Evolutionary conservation across 2,797 vertebrate genomes (phyloP), one percentile per base, ranked within the genome.

Genomic region (Cephalopachus bancanus): DNA sequence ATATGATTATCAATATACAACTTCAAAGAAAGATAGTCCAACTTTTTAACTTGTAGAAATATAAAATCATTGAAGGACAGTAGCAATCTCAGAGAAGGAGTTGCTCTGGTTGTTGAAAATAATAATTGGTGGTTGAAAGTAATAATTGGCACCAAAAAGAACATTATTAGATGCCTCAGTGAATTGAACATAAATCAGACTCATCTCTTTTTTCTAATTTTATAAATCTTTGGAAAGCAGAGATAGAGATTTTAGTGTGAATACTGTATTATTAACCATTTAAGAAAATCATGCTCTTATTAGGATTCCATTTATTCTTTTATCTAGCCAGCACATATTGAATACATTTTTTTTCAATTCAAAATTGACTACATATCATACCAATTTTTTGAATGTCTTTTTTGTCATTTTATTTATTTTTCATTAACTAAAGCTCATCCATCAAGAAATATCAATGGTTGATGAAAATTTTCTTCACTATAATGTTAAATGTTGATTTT

Each of bases 381-480:
- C 11, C 85, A 33, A 26, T 22, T 91, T 95, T 86, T 60, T 59
- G 19, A 24, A 9, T 91, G 24, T 19, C 10, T 65, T 65, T 51
- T 10, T 59, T 67, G 28, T 53, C 37, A 37, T 30, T 1, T 80
- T 80, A 33, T 96, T 90, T 94, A 90, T 86, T 28, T 83, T 20
- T 97, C 3, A 0, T 86, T 95, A 65, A 64, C 49, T 71, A 33
- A 87, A 81, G 0, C 1, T 72, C n/a, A 76, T 51, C 69, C 22
- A 51, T 97, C 16, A 93, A n/a, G 71, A 96, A 95, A 57, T 88
- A 65, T 91, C 96, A 83, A 86, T 97, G 69, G 24, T 28, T 93
- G 55, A 57, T 89, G 57, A 71, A 85, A 94, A 65, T 78, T 37
- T 95, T 37, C 79, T 76, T 88, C 71, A 59, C 7, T 83, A 1